phyloP scores from a whole-genome alignment of 2,888 invertebrate genomes.

The Hylaea fasciaria region DNA sequence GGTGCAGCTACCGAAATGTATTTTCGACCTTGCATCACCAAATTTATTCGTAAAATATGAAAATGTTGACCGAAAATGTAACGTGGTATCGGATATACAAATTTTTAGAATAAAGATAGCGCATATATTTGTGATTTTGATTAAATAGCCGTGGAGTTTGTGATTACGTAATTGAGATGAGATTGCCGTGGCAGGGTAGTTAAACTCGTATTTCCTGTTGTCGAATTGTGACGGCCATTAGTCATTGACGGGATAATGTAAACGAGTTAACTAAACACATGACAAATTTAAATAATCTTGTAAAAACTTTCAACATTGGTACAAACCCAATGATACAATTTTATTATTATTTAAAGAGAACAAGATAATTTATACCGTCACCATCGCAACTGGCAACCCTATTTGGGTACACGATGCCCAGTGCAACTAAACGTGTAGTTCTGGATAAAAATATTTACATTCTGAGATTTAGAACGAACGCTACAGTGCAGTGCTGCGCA shows the following conservation, averaged over 20 bases:
- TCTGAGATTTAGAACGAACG: too few species aligned
- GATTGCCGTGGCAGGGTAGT: slow-evolving; percentile 34
- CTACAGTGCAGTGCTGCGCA: too few species aligned
- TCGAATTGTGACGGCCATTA: slow-evolving; percentile 14
- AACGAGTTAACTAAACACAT: slow-evolving; percentile 1
- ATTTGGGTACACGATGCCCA: too few species aligned
- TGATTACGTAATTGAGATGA: slow-evolving; percentile 48
- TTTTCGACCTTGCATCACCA: slow-evolving; percentile 42
- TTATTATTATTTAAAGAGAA: too few species aligned
- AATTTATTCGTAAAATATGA: neutral
- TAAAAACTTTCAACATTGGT: too few species aligned
- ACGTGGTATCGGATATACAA: neutral
- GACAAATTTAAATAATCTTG: neutral
- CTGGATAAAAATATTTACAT: too few species aligned
- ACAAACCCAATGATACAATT: too few species aligned
- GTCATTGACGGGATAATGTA: slow-evolving; percentile 14
- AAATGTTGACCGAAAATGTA: neutral
- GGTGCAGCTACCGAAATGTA: slow-evolving; percentile 42
- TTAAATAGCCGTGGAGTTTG: slow-evolving; percentile 53
- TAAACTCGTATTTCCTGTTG: slow-evolving; percentile 33
- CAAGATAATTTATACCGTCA: too few species aligned
- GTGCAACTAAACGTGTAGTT: too few species aligned
- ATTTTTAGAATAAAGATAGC: slow-evolving; percentile 35
- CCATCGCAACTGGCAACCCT: too few species aligned
- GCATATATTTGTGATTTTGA: slow-evolving; percentile 45